Percentiles rank a stretch among this genome's conserved stretches.
phyloP scores from a whole-genome alignment of 2,797 vertebrate species.

The Pachyuromys duprasi region DNA sequence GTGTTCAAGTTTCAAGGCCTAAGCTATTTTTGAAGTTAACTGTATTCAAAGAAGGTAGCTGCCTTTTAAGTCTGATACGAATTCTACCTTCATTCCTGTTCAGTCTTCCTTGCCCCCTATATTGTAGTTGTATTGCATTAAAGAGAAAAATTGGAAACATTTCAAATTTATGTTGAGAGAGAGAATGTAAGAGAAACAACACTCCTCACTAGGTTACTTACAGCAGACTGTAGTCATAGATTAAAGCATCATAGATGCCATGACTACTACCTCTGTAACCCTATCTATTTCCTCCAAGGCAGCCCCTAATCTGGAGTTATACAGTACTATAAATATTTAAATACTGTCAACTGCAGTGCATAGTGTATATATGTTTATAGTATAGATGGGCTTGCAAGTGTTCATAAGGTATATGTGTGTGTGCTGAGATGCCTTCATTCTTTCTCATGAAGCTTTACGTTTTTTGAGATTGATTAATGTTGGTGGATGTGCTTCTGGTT shows the following conservation, averaged over 20 bases:
- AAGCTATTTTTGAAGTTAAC: slow-evolving; percentile 45
- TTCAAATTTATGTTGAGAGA: background rate
- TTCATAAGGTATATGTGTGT: background rate
- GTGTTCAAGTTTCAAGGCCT: slow-evolving; percentile 23
- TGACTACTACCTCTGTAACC: background rate
- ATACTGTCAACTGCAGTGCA: background rate
- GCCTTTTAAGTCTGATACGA: background rate
- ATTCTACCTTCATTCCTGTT: background rate
- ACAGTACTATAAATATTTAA: background rate
- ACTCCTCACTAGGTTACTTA: too few species aligned
- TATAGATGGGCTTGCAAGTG: background rate
- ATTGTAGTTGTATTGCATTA: background rate
- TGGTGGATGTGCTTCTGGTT: background rate
- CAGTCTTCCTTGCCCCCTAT: background rate
- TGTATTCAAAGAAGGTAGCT: background rate
- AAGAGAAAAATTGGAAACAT: slow-evolving; percentile 29
- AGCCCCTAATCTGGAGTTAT: background rate
- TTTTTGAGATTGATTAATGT: background rate
- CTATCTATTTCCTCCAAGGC: background rate
- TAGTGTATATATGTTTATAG: background rate
- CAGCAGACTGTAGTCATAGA: background rate
- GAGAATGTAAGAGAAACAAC: background rate
- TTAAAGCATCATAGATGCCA: background rate
- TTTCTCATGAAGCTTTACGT: background rate
- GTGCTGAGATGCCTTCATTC: background rate